Conservation (phyloP, 2,797 vertebrate species). For the Pipistrellus pipistrellus region DNA sequence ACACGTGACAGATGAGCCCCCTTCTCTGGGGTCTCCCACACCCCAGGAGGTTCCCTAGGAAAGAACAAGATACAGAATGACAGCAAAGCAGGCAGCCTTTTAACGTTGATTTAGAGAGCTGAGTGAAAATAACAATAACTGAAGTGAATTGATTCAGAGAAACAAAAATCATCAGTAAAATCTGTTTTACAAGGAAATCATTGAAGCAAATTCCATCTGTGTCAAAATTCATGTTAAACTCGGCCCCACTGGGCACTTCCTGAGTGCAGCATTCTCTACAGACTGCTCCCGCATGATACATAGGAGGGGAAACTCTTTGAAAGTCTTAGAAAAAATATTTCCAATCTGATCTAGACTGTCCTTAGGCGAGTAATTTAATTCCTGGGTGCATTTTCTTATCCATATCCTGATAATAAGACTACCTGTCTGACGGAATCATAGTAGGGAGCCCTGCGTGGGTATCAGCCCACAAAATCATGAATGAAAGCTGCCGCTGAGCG, state of each 20-base stretch:
- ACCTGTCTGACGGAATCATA: background rate
- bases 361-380: background rate
- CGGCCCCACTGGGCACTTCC: background rate
- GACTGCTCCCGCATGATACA: background rate
- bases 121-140: background rate
- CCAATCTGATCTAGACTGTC: background rate
- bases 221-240: background rate
- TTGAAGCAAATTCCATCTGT: background rate
- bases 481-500: background rate
- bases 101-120: background rate
- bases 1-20: background rate
- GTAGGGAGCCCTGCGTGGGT: accelerated
- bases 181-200: background rate
- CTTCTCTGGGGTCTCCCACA: background rate
- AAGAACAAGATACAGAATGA: background rate
- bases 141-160: background rate
- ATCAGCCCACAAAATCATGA: background rate
- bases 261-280: background rate
- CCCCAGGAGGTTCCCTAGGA: background rate
- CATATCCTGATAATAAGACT: background rate
- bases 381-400: background rate
- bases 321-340: background rate
- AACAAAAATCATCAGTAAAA: background rate
- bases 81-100: background rate
- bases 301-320: background rate